A percentile compares a stretch with the other conserved stretches of the same genome.
These are phyloP conservation scores for Poecilia wingei DNA, from an alignment of 2,797 vertebrate species.

Conservation along the genomic window DNA sequence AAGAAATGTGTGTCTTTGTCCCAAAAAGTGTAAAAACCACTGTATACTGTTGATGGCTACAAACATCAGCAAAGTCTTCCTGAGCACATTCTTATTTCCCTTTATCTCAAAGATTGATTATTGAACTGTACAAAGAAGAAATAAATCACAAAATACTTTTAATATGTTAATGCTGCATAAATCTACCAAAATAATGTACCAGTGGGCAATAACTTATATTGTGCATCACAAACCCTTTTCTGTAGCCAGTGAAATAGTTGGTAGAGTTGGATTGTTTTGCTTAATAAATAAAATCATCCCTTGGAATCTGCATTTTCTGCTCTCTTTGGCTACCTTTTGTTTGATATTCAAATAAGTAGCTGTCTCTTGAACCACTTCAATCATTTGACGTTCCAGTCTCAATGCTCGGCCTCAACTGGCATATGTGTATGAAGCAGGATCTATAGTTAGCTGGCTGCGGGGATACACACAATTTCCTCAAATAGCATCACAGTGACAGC, in stretches of 20 bases:
- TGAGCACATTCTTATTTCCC: background rate
- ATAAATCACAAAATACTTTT: background rate
- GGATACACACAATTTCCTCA: constrained; percentile 55
- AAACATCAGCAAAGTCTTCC: background rate
- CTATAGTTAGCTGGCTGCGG: constrained; percentile 43
- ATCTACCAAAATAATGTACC: background rate
- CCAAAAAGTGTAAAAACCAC: background rate
- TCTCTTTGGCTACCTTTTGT: background rate
- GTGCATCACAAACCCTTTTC: background rate
- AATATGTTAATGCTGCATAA: background rate
- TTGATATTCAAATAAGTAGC: background rate
- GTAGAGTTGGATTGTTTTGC: background rate
- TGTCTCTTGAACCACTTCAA: constrained; percentile 32
- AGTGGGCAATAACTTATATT: background rate
- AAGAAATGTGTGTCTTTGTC: background rate
- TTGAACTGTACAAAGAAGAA: background rate
- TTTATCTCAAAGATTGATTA: background rate
- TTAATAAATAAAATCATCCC: background rate
- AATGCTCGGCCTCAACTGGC: constrained; percentile 36
- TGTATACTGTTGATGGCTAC: background rate
- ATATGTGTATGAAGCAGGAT: constrained; percentile 32
- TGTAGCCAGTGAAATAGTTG: background rate
- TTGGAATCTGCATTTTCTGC: background rate
- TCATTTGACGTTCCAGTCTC: constrained; percentile 39
- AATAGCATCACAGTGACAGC: constrained; percentile 48